Evolutionary conservation across 2,888 invertebrate species (phyloP).

Genomic region (Atethmia centrago): DNA sequence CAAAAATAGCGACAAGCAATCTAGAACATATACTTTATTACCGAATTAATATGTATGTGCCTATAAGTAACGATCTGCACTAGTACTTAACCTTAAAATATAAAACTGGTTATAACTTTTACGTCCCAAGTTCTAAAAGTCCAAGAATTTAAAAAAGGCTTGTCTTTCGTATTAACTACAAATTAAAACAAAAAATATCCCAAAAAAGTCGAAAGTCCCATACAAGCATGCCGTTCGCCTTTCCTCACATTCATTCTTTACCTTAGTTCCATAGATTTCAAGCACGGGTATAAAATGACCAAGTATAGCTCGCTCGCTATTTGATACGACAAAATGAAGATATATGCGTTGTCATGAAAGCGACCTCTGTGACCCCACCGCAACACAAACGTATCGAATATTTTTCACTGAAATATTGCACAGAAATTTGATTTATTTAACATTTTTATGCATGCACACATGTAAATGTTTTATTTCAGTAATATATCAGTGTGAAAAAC

Average conservation of each 20-base stretch:
- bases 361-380: slow-evolving; percentile 40
- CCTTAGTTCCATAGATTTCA: slow-evolving; percentile 25
- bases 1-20: too few relatives aligned
- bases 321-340: slow-evolving; percentile 65
- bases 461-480: slow-evolving; percentile 46
- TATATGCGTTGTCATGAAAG: slow-evolving; percentile 60
- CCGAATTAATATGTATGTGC: too few relatives aligned
- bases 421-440: slow-evolving; percentile 57
- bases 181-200: too few relatives aligned
- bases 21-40: too few relatives aligned
- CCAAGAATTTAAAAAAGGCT: too few relatives aligned
- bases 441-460: slow-evolving; percentile 47
- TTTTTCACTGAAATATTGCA: slow-evolving; percentile 60
- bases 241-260: slow-evolving; percentile 34
- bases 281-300: slow-evolving; percentile 33
- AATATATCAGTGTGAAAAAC: slow-evolving; percentile 19
- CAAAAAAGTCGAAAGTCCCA: too few relatives aligned
- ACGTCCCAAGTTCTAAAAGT: too few relatives aligned
- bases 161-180: too few relatives aligned
- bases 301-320: slow-evolving; percentile 54
- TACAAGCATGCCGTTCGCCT: too few relatives aligned
- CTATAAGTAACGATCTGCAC: too few relatives aligned
- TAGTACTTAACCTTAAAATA: too few relatives aligned
- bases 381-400: slow-evolving; percentile 43
- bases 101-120: too few relatives aligned